Evolutionary conservation across 2,113 vertebrate species (phyloP), one percentile per base, ranked within the genome.

Genomic region (Pteruthius melanotis): DNA sequence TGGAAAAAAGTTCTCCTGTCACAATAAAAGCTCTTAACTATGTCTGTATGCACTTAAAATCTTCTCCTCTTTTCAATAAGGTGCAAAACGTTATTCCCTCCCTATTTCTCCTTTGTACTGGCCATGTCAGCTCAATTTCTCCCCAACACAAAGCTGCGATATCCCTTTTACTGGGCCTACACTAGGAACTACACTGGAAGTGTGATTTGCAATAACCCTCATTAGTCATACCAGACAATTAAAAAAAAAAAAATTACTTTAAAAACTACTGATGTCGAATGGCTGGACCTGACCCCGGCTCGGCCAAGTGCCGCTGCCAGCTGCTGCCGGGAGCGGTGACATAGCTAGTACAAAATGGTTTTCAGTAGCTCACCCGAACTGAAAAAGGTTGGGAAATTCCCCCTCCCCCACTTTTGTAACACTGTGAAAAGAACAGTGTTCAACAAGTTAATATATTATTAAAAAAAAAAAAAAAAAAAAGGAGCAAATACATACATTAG

Each of bases 21-120:
- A 98, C 98, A 98, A 98, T 98, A 98, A 98, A 98, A 98, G 98
- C 98, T 98, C 98, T 98, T 98, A 98, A 97, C 98, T 98, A 98
- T 97, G 98, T 97, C 97, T 98, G 98, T 98, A 98, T 98, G 98
- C 98, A 98, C 97, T 98, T 98, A 98, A 98, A 97, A 97, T 97
- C 97, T 98, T 97, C 97, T 98, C 97, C 98, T 98, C 97, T 98
- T 98, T 98, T 98, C 98, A 98, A 80, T 99, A 99, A 99, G 98
- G 99, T 99, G 98, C 98, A 98, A 98, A 99, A 98, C 98, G 97
- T 98, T 97, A 97, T 98, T 98, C 98, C 97, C 98, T 98, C 98
- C 98, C 98, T 98, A 97, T 96, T 98, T 97, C 96, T 98, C 97
- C 97, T 98, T 98, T 98, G 97, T 98, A 98, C 97, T 98, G 98